Evolutionary conservation across 2,113 vertebrate genomes (phyloP).

Genomic region (Tor tambroides): DNA sequence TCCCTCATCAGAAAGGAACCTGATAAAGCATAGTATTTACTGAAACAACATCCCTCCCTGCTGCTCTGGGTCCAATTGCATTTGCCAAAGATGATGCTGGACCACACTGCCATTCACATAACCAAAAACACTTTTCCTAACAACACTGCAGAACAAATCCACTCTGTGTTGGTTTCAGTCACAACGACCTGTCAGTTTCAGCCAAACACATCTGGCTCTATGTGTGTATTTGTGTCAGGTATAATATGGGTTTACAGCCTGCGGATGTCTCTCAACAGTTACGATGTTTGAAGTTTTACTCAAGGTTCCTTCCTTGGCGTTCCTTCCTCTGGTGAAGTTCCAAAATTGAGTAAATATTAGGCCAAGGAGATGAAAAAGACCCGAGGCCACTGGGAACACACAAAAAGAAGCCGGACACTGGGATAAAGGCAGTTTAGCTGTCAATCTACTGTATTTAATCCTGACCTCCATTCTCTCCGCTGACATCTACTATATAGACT

Average conservation of each 20-base stretch:
- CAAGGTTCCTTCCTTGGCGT: not conserved
- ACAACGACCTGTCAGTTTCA: constrained; percentile 11
- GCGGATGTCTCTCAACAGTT: constrained; percentile 11
- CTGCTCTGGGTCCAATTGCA: constrained; percentile 7
- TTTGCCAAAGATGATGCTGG: constrained; percentile 10
- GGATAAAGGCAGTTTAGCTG: constrained; percentile 42
- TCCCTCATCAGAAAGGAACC: constrained; percentile 31
- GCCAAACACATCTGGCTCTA: constrained; percentile 16
- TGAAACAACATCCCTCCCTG: constrained; percentile 33
- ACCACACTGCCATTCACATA: constrained; percentile 18
- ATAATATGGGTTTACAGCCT: constrained; percentile 31
- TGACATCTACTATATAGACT: constrained; percentile 37
- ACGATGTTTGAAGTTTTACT: constrained; percentile 23
- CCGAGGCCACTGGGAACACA: constrained; percentile 42
- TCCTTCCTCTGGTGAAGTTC: constrained; percentile 34
- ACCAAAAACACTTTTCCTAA: constrained; percentile 10
- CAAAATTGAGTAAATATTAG: constrained; percentile 52
- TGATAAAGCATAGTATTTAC: constrained; percentile 36
- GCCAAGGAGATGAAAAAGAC: constrained; percentile 40
- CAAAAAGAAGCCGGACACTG: constrained; percentile 13
- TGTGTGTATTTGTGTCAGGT: constrained; percentile 43
- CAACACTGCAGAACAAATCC: not conserved
- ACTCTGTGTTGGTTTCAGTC: constrained; percentile 22
- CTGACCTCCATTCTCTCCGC: constrained; percentile 35
- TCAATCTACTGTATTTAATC: constrained; percentile 56